Evolutionary conservation across 2,797 vertebrate species (phyloP).

Genomic region (Coreius guichenoti): DNA sequence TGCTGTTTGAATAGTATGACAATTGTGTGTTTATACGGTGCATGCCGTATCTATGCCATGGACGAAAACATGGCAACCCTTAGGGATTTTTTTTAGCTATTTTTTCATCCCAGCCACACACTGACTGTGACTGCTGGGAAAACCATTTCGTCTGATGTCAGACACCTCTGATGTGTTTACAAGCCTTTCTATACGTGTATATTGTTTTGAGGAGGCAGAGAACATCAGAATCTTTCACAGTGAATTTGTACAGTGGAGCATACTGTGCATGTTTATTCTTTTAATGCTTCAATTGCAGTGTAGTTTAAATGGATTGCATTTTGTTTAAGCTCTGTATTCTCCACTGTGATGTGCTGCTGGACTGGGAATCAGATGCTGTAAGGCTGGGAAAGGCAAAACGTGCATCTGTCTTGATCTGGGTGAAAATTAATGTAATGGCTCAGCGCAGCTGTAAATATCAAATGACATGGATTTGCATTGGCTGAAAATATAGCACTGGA

Average conservation of each 20-base stretch:
- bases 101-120: background rate
- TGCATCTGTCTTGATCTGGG: background rate
- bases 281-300: background rate
- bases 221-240: background rate
- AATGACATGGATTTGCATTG: slow-evolving; percentile 55
- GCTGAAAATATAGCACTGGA: slow-evolving; percentile 40
- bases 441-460: slow-evolving; percentile 59
- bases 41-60: background rate
- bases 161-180: background rate
- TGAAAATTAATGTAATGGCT: slow-evolving; percentile 20
- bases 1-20: background rate
- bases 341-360: background rate
- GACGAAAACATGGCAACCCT: background rate
- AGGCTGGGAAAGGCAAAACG: background rate
- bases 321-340: background rate
- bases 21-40: background rate
- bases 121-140: background rate
- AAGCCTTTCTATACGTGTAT: background rate
- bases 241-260: background rate
- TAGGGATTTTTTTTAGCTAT: background rate
- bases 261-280: background rate
- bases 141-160: background rate
- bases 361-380: background rate
- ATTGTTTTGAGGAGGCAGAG: background rate
- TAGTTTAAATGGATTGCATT: background rate